phyloP scores from a whole-genome alignment of 2,888 invertebrate genomes.

The Lacanobia oleracea region DNA sequence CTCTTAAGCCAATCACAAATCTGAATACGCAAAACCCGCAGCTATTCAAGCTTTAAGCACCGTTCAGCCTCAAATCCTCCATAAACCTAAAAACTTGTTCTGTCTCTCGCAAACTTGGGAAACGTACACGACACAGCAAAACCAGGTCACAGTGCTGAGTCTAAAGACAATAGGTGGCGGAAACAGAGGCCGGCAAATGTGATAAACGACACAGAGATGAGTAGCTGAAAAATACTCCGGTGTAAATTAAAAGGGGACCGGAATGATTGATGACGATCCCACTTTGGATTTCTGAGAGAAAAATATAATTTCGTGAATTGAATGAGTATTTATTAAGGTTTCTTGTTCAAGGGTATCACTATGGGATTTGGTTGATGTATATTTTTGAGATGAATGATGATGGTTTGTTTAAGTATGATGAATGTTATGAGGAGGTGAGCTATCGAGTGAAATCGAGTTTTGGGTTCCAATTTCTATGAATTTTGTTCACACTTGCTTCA shows the following conservation, averaged over 20 bases:
- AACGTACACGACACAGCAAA: slow-evolving; percentile 61
- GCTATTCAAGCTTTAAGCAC: slow-evolving; percentile 27
- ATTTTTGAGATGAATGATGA: slow-evolving; percentile 60
- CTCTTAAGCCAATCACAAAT: slow-evolving; percentile 17
- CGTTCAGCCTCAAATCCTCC: slow-evolving; percentile 44
- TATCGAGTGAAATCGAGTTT: background rate
- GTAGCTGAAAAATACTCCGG: slow-evolving; percentile 78
- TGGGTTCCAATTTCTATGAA: background rate
- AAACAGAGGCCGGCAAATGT: slow-evolving; percentile 73
- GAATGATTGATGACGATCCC: slow-evolving; percentile 78
- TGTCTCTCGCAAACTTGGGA: slow-evolving; percentile 59
- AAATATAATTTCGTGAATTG: slow-evolving; percentile 73
- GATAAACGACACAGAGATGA: slow-evolving; percentile 85
- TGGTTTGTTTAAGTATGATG: slow-evolving; percentile 47
- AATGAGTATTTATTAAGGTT: slow-evolving; percentile 69
- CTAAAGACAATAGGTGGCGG: slow-evolving; percentile 80
- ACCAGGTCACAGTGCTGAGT: slow-evolving; percentile 76
- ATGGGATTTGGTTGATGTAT: slow-evolving; percentile 54
- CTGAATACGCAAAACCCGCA: slow-evolving; percentile 8
- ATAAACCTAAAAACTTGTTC: slow-evolving; percentile 67
- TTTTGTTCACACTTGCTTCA: background rate
- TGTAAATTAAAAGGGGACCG: slow-evolving; percentile 81
- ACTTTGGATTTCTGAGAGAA: slow-evolving; percentile 65
- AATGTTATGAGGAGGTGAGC: slow-evolving; percentile 28
- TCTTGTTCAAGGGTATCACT: slow-evolving; percentile 56